Evolutionary conservation across 2,113 vertebrate genomes (phyloP).

Genomic region (Marcusenius ussheri): DNA sequence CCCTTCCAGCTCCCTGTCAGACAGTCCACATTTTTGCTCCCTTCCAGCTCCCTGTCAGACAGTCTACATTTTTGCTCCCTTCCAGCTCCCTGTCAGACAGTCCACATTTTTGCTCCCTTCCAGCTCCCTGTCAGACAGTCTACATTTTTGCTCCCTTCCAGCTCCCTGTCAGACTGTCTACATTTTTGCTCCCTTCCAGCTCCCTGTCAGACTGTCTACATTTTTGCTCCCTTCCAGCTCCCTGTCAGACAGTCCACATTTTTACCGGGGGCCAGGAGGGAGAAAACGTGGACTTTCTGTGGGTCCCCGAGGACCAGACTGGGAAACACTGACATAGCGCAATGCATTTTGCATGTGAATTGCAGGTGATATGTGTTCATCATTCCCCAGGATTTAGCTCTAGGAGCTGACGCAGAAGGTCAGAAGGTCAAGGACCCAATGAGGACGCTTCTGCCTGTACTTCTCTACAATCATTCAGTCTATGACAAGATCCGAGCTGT

Average conservation of each 20-base stretch:
- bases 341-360: neutral
- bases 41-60: neutral
- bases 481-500: conserved; percentile 81
- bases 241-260: neutral
- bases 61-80: neutral
- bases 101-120: neutral
- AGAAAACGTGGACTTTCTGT: neutral
- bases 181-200: neutral
- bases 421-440: conserved; percentile 88
- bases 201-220: neutral
- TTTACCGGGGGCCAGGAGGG: neutral
- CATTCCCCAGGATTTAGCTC: conserved; percentile 78
- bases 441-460: conserved; percentile 87
- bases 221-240: neutral
- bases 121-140: neutral
- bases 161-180: no score
- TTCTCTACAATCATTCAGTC: conserved; percentile 60
- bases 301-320: neutral
- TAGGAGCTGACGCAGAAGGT: conserved; percentile 82
- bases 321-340: neutral
- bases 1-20: no score
- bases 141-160: no score
- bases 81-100: neutral
- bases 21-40: neutral
- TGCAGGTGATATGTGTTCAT: neutral